phyloP scores from a whole-genome alignment of 1,140 invertebrate species.

The Octopus bimaculoides region DNA sequence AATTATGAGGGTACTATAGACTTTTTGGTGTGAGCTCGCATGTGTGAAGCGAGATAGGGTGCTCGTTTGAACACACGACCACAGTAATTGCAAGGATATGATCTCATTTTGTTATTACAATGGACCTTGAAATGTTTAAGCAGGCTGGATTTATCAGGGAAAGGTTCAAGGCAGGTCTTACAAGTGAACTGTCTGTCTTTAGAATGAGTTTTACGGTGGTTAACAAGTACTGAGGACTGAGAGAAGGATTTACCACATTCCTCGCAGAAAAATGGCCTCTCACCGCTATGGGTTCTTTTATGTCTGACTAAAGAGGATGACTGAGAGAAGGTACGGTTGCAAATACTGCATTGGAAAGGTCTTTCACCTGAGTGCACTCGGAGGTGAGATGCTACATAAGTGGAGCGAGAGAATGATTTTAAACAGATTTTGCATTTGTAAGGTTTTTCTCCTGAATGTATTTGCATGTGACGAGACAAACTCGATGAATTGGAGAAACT shows the following conservation, averaged over 20 bases:
- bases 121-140: conserved; percentile 49
- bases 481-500: conserved; percentile 75
- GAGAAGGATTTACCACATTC: conserved; percentile 82
- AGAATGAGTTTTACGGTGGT: conserved; percentile 89
- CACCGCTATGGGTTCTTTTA: conserved; percentile 51
- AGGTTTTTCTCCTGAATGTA: conserved; percentile 82
- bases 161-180: conserved; percentile 14
- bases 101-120: conserved; percentile 45
- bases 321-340: conserved; percentile 41
- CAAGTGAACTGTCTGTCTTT: conserved; percentile 62
- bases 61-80: conserved; percentile 25
- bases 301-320: conserved; percentile 46
- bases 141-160: conserved; percentile 16
- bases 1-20: too few relatives aligned
- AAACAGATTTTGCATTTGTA: conserved; percentile 86
- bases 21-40: neutral
- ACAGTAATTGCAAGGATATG: conserved; percentile 53
- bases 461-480: conserved; percentile 70
- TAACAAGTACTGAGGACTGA: conserved; percentile 69
- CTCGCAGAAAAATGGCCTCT: conserved; percentile 82
- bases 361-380: conserved; percentile 53
- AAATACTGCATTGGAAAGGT: conserved; percentile 53
- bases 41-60: neutral
- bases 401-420: conserved; percentile 60
- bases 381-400: conserved; percentile 45